These are phyloP conservation scores for Physella acuta DNA, from an alignment of 1,140 invertebrate species.

Conservation along the genomic window DNA sequence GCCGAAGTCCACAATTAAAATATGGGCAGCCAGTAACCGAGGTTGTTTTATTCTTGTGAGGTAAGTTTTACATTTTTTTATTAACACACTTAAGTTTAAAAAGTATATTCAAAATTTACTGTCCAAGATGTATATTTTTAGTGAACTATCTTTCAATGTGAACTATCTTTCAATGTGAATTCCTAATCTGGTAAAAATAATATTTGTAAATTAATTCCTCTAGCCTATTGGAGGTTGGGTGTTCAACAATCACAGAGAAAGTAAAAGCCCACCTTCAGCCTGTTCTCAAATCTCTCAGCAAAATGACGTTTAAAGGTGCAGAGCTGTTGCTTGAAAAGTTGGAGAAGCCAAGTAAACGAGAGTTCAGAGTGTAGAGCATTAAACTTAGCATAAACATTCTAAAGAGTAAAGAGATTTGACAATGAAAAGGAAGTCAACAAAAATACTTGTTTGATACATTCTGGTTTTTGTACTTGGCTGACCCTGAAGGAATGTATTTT, in stretches of 20 bases:
- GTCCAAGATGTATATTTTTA: too few relatives aligned
- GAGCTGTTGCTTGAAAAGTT: slow-evolving; percentile 53
- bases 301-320: slow-evolving; percentile 57
- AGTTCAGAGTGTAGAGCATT: slow-evolving; percentile 10
- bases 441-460: too few relatives aligned
- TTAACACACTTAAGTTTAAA: too few relatives aligned
- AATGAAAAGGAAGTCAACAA: not conserved
- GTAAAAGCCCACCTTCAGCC: slow-evolving; percentile 43
- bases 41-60: slow-evolving; percentile 58
- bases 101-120: too few relatives aligned
- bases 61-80: slow-evolving; percentile 47
- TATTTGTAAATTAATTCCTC: too few relatives aligned
- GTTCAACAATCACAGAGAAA: slow-evolving; percentile 42
- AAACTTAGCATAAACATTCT: not conserved
- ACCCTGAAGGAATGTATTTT: too few relatives aligned
- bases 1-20: slow-evolving; percentile 49
- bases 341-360: slow-evolving; percentile 16
- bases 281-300: slow-evolving; percentile 48
- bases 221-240: slow-evolving; percentile 54
- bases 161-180: too few relatives aligned
- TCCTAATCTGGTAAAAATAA: too few relatives aligned
- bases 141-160: too few relatives aligned
- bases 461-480: too few relatives aligned
- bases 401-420: not conserved
- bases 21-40: slow-evolving; percentile 58